phyloP scores from a whole-genome alignment of 2,113 vertebrate genomes.

The Gavialis gangeticus region DNA sequence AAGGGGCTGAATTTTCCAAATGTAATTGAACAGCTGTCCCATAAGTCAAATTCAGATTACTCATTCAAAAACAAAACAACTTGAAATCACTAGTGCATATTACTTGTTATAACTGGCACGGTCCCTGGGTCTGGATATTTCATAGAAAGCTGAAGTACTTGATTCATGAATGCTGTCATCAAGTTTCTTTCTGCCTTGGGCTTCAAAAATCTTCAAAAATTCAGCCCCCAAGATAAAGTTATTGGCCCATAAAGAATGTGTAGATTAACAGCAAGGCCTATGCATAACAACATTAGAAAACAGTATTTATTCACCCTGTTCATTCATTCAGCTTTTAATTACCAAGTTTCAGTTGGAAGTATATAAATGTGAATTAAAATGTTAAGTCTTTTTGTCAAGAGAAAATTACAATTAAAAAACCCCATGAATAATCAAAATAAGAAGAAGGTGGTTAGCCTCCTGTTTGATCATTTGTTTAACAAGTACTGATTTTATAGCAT shows the following conservation, averaged over 20 bases:
- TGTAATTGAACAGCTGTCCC: too few species aligned
- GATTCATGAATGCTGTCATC: too few species aligned
- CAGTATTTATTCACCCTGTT: neutral
- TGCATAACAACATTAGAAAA: neutral
- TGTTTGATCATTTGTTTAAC: neutral
- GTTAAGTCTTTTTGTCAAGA: constrained; percentile 1
- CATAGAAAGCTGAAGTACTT: too few species aligned
- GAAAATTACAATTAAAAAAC: neutral
- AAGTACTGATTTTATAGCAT: neutral
- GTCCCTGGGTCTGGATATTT: too few species aligned
- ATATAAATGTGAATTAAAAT: constrained; percentile 28
- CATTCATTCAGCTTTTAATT: neutral
- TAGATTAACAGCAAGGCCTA: neutral
- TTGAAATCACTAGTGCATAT: too few species aligned
- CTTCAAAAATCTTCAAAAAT: too few species aligned
- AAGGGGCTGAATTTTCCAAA: too few species aligned
- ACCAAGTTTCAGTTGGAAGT: neutral
- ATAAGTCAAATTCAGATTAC: too few species aligned
- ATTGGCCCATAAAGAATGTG: neutral
- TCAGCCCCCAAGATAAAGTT: neutral
- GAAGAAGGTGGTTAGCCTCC: neutral
- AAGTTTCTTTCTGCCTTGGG: too few species aligned
- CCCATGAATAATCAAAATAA: neutral
- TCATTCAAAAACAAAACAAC: too few species aligned
- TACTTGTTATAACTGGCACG: too few species aligned